A percentile compares a stretch with the other conserved stretches of the same genome.
Conservation (phyloP, 2,797 vertebrate genomes). For the Coranthus polyacanthus region DNA sequence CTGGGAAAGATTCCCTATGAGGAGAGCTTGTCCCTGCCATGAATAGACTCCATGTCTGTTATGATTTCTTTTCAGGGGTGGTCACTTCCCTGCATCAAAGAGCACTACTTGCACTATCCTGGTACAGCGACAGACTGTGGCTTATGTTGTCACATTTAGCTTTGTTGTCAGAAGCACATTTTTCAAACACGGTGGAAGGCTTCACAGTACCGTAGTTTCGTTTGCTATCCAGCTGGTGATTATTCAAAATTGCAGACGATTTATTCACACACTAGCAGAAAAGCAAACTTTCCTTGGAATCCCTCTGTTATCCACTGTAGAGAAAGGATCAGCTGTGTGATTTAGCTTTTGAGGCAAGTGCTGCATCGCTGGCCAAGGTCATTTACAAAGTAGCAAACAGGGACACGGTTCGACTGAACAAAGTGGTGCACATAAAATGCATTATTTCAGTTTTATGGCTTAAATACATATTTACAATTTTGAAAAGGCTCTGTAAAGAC, state of each 20-base stretch:
- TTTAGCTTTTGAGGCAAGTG: slow-evolving; percentile 22
- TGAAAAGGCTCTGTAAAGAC: neutral
- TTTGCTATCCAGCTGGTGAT: slow-evolving; percentile 58
- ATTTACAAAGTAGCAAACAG: slow-evolving; percentile 29
- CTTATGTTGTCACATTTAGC: slow-evolving; percentile 46
- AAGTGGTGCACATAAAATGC: slow-evolving; percentile 10
- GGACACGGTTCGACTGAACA: slow-evolving; percentile 6
- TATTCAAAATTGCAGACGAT: slow-evolving; percentile 46
- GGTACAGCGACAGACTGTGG: slow-evolving; percentile 31
- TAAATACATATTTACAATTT: too few species aligned
- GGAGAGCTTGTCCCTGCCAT: slow-evolving; percentile 29
- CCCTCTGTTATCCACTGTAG: slow-evolving; percentile 4
- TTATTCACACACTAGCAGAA: slow-evolving; percentile 41
- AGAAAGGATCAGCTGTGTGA: slow-evolving; percentile 24
- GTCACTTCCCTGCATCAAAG: slow-evolving; percentile 24
- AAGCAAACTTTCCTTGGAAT: slow-evolving; percentile 45
- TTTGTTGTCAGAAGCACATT: slow-evolving; percentile 47
- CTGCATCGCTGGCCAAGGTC: slow-evolving; percentile 10
- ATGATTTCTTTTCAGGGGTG: slow-evolving; percentile 6
- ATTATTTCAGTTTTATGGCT: slow-evolving; percentile 11
- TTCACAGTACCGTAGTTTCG: slow-evolving; percentile 43
- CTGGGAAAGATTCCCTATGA: slow-evolving; percentile 43
- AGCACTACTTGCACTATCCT: slow-evolving; percentile 15
- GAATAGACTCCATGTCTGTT: slow-evolving; percentile 22
- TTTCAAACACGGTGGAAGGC: slow-evolving; percentile 43